A percentile compares a stretch with the other conserved stretches of the same genome.
phyloP scores from a whole-genome alignment of 2,113 vertebrate species.

The Lagopus leucura region DNA sequence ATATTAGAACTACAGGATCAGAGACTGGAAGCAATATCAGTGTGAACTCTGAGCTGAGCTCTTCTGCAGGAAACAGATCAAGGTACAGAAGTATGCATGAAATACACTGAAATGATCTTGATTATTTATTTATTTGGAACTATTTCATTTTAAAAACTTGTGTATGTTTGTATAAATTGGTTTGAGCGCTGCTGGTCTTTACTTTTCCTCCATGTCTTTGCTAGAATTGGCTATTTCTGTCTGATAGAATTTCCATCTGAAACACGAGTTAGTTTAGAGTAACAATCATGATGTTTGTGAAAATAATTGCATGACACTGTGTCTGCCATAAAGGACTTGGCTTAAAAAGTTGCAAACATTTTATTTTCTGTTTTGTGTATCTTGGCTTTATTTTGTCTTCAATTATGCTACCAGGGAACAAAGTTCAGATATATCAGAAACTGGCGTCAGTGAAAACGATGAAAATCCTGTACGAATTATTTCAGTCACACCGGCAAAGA shows the following conservation, averaged over 20 bases:
- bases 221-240: accelerated
- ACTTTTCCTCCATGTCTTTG: neutral
- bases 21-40: constrained; percentile 88
- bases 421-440: constrained; percentile 86
- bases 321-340: neutral
- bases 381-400: constrained; percentile 22
- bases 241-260: neutral
- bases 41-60: constrained; percentile 88
- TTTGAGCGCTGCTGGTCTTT: neutral
- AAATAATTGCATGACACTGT: neutral
- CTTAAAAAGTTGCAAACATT: neutral
- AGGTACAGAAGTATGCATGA: constrained; percentile 75
- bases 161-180: neutral
- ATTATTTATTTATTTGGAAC: neutral
- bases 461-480: constrained; percentile 94
- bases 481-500: constrained; percentile 82
- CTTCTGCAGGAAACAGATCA: constrained; percentile 86
- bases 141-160: neutral
- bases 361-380: neutral
- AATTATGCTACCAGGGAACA: constrained; percentile 77
- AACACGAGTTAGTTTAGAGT: neutral
- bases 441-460: constrained; percentile 92
- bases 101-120: neutral
- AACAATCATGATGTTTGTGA: neutral
- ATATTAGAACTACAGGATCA: constrained; percentile 84